Conservation (phyloP, 2,113 vertebrate genomes). For the Cisticola juncidis region DNA sequence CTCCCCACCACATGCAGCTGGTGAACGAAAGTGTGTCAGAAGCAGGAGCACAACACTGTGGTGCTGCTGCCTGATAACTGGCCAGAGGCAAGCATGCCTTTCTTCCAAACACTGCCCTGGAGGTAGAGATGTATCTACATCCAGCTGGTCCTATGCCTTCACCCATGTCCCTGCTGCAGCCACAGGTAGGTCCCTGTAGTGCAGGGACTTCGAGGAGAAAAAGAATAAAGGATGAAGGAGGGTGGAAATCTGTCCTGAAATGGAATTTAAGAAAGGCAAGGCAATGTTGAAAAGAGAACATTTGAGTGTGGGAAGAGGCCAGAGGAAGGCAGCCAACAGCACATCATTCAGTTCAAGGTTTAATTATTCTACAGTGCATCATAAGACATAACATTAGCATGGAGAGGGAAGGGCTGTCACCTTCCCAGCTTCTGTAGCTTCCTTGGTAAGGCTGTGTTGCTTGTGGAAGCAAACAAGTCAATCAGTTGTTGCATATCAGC, state of each 20-base stretch:
- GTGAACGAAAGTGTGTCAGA: not conserved
- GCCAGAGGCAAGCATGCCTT: not conserved
- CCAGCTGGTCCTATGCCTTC: not conserved
- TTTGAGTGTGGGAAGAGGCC: not conserved
- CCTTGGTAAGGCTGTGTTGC: not conserved
- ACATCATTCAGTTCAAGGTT: not conserved
- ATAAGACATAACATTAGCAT: not conserved
- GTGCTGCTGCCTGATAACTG: not conserved
- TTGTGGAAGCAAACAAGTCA: not conserved
- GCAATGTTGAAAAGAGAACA: not conserved
- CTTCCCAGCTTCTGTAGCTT: not conserved
- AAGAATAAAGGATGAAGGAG: not conserved
- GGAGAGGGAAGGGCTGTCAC: not conserved
- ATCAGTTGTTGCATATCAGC: not conserved
- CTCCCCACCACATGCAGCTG: not conserved
- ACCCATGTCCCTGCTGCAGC: not conserved
- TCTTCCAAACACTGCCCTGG: not conserved
- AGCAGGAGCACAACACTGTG: not conserved
- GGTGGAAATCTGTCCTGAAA: not conserved
- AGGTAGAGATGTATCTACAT: not conserved
- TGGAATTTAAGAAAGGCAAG: not conserved
- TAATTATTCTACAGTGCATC: not conserved
- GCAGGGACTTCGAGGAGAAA: not conserved
- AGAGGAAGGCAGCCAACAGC: not conserved
- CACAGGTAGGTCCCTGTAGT: not conserved